Evolutionary conservation across 2,888 invertebrate species (phyloP).

Genomic region (Lithophane leautieri): DNA sequence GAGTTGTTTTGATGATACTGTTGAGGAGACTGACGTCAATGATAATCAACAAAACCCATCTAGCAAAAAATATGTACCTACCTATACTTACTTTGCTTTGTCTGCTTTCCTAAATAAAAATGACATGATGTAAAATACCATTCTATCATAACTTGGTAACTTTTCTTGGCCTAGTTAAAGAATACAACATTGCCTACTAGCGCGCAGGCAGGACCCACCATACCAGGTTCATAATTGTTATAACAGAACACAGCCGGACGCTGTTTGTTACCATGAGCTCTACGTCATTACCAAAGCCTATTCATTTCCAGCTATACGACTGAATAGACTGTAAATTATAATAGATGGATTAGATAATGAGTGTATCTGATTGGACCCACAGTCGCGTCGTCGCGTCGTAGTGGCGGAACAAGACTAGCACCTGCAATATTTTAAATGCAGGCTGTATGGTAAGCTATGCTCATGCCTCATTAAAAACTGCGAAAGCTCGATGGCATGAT

Average conservation of each 20-base stretch:
- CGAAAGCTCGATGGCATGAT: neutral
- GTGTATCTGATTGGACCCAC: neutral
- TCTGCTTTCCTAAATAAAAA: neutral
- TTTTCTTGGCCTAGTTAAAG: too few species aligned
- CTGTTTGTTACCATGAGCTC: too few species aligned
- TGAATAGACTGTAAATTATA: too few species aligned
- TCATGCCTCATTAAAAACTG: neutral
- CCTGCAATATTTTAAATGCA: neutral
- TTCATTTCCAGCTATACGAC: too few species aligned
- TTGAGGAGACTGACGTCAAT: neutral
- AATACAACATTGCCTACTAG: neutral
- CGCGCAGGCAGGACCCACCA: neutral
- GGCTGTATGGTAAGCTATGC: neutral
- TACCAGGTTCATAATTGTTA: too few species aligned
- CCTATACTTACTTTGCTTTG: too few species aligned
- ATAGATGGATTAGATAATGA: too few species aligned
- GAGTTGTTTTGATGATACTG: neutral
- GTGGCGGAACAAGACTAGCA: neutral
- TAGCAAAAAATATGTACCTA: neutral
- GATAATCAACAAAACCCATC: neutral
- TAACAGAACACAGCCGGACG: too few species aligned
- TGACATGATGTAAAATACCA: neutral
- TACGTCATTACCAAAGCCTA: too few species aligned
- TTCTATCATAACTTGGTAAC: too few species aligned
- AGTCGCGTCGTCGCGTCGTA: too few species aligned